Conservation (phyloP, 2,113 vertebrate genomes). For the Apodemus sylvaticus region DNA sequence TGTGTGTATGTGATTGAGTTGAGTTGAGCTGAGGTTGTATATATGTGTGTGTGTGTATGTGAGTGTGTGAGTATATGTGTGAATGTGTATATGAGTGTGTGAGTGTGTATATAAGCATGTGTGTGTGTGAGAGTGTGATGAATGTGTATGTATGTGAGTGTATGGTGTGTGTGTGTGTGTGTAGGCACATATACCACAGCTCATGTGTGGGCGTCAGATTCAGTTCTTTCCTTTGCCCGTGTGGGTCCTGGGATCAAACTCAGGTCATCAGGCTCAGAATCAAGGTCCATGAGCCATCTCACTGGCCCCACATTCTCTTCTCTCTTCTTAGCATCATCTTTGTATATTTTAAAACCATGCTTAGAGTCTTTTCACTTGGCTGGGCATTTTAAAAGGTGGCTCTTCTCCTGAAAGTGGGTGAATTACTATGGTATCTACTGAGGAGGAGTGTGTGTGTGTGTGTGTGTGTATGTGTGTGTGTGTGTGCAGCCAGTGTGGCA, state of each 20-base stretch:
- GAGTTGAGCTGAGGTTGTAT: no score
- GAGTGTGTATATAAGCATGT: no score
- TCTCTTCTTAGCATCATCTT: slow-evolving; percentile 71
- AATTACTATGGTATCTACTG: neutral
- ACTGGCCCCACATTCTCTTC: neutral
- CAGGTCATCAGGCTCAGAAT: no score
- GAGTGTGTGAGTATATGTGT: no score
- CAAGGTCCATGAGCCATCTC: neutral
- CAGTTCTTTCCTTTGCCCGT: neutral
- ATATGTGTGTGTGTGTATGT: no score
- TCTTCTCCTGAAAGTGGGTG: slow-evolving; percentile 66
- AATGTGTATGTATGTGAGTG: no score
- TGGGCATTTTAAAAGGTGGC: slow-evolving; percentile 58
- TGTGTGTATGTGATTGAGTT: no score
- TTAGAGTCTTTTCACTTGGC: slow-evolving; percentile 72
- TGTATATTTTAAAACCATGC: slow-evolving; percentile 75
- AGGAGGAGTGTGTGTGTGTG: neutral
- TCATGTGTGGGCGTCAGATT: neutral
- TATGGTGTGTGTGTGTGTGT: neutral
- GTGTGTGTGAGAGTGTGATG: no score
- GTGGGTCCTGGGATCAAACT: no score
- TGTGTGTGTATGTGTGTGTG: no score
- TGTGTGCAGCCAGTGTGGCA: neutral
- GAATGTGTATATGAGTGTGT: no score
- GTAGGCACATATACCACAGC: no score